These are phyloP conservation scores for Chelonia mydas DNA, from an alignment of 2,797 vertebrate species.

Conservation along the genomic window DNA sequence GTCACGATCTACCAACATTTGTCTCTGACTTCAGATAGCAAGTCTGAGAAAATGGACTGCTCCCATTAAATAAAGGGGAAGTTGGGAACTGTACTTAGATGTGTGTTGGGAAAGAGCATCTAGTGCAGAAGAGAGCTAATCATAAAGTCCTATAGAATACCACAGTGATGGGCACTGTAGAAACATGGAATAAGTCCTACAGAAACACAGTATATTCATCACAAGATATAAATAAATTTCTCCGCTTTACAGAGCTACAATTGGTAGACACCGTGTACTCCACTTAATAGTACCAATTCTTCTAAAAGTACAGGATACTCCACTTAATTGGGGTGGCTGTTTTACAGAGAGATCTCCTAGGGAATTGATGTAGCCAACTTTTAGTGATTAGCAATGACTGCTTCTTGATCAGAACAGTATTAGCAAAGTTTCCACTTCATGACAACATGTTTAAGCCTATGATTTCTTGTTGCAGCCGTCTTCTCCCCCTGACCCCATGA, in stretches of 20 bases:
- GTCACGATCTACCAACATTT: conserved; percentile 66
- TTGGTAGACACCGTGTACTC: conserved; percentile 14
- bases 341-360: background rate
- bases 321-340: background rate
- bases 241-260: conserved; percentile 7
- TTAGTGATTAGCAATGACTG: fast-evolving
- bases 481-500: background rate
- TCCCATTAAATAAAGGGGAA: conserved; percentile 60
- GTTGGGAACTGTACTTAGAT: background rate
- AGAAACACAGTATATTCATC: conserved; percentile 1
- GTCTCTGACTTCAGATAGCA: conserved; percentile 54
- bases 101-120: background rate
- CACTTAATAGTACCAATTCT: conserved; percentile 8
- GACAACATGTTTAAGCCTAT: background rate
- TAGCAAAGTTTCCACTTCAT: background rate
- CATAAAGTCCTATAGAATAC: background rate
- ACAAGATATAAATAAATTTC: conserved; percentile 19
- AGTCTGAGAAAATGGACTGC: conserved; percentile 45
- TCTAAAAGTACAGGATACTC: conserved; percentile 4
- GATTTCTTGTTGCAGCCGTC: background rate
- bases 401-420: background rate
- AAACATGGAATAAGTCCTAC: background rate
- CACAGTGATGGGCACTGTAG: background rate
- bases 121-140: conserved; percentile 3
- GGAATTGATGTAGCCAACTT: fast-evolving